Percentiles rank a stretch among this genome's conserved stretches.
Conservation (phyloP, 2,888 invertebrate genomes). For the Crossocerus cetratus region DNA sequence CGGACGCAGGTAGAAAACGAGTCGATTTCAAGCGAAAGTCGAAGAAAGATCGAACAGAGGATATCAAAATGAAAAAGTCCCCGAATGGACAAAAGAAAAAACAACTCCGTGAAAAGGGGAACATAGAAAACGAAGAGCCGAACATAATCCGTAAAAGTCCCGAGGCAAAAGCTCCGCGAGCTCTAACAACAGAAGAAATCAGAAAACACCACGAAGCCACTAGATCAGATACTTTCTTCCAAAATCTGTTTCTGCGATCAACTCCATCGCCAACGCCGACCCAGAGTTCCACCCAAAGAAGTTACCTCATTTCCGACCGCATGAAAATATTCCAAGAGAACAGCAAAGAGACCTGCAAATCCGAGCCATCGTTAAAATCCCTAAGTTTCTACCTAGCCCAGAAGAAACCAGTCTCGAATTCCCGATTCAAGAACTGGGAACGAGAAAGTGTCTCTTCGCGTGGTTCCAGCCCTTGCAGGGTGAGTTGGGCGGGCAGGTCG, state of each 20-base stretch:
- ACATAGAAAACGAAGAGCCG: conserved; percentile 51
- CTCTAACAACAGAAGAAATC: conserved; percentile 77
- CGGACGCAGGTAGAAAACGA: conserved; percentile 42
- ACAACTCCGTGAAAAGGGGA: conserved; percentile 47
- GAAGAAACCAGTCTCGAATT: conserved; percentile 85
- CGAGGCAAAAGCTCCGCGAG: not conserved
- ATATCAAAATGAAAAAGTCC: not conserved
- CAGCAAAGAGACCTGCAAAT: conserved; percentile 74
- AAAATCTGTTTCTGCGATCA: conserved; percentile 83
- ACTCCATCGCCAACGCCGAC: conserved; percentile 74
- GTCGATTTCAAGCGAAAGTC: conserved; percentile 51
- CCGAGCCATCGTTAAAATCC: conserved; percentile 80
- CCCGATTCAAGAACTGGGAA: conserved; percentile 85
- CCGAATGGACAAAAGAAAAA: conserved; percentile 27
- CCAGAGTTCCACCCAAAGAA: conserved; percentile 74
- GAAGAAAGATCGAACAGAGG: conserved; percentile 17
- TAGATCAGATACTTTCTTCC: conserved; percentile 84
- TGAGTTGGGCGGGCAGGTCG: conserved; percentile 81
- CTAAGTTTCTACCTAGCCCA: conserved; percentile 83
- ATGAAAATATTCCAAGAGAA: conserved; percentile 84
- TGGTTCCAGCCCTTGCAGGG: conserved; percentile 80
- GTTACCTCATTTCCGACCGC: conserved; percentile 83
- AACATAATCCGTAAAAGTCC: not conserved
- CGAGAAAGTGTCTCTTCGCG: conserved; percentile 78
- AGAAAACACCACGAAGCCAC: conserved; percentile 80